These are phyloP conservation scores for Achroia grisella DNA, from an alignment of 1,140 invertebrate species.

Conservation along the genomic window DNA sequence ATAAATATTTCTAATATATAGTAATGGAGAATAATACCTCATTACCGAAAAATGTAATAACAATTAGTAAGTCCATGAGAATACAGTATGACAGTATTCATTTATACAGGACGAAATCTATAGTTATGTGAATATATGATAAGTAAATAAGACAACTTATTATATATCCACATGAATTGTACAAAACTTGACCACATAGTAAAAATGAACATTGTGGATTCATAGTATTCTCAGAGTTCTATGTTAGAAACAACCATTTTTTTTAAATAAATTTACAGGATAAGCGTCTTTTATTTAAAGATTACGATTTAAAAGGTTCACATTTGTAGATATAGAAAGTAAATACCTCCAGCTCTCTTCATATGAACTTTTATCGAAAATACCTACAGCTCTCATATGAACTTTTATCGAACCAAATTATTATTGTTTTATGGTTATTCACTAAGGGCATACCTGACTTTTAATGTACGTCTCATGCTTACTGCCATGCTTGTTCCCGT, in stretches of 20 bases:
- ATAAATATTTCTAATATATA: too few relatives aligned
- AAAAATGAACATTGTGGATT: conserved; percentile 42
- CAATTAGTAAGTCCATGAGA: too few relatives aligned
- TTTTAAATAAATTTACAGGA: too few relatives aligned
- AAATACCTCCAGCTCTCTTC: conserved; percentile 18
- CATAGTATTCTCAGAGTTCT: conserved; percentile 40
- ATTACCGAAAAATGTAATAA: too few relatives aligned
- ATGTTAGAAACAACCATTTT: too few relatives aligned
- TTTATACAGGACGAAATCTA: too few relatives aligned
- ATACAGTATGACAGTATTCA: too few relatives aligned
- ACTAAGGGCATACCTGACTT: conserved; percentile 29
- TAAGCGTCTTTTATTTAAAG: too few relatives aligned
- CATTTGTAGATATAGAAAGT: conserved; percentile 29
- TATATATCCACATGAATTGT: too few relatives aligned
- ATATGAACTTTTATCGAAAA: conserved; percentile 39
- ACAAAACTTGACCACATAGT: conserved; percentile 25
- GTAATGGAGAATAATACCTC: too few relatives aligned
- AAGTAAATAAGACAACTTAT: too few relatives aligned
- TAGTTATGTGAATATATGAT: too few relatives aligned
- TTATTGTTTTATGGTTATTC: conserved; percentile 32
- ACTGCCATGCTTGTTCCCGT: conserved; percentile 13
- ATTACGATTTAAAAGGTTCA: conserved; percentile 26
- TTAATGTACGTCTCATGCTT: conserved; percentile 29
- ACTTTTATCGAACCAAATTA: conserved; percentile 43
- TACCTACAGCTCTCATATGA: conserved; percentile 22